These are phyloP conservation scores for Manis crassicaudata DNA, from an alignment of 2,797 vertebrate species.

Conservation along the genomic window DNA sequence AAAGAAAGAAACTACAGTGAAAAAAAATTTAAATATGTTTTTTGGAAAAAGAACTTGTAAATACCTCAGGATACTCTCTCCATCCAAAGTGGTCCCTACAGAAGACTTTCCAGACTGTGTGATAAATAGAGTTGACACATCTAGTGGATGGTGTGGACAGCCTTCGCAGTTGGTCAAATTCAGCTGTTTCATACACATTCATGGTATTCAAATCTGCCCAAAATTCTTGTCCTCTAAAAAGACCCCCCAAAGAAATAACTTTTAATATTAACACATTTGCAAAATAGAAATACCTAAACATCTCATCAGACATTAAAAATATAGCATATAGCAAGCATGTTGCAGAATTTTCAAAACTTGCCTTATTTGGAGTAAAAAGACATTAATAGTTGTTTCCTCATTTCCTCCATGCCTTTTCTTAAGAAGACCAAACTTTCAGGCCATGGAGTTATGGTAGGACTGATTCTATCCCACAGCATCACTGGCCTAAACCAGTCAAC, in stretches of 20 bases:
- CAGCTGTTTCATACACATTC: slow-evolving; percentile 91
- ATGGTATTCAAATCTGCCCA: slow-evolving; percentile 94
- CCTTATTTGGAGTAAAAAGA: slow-evolving; percentile 41
- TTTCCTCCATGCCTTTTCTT: background rate
- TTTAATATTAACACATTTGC: slow-evolving; percentile 22
- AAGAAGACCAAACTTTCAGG: slow-evolving; percentile 2
- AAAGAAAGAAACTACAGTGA: slow-evolving; percentile 11
- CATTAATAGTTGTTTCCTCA: background rate
- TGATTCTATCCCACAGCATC: background rate
- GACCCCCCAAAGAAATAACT: background rate
- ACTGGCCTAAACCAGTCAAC: background rate
- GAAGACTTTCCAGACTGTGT: slow-evolving; percentile 98
- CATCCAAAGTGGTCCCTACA: slow-evolving; percentile 99
- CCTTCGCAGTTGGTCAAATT: slow-evolving; percentile 95
- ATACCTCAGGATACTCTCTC: slow-evolving; percentile 99
- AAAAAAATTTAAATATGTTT: slow-evolving; percentile 13
- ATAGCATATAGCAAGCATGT: background rate
- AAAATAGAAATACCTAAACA: slow-evolving; percentile 56
- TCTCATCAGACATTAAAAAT: slow-evolving; percentile 31
- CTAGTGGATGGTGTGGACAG: slow-evolving; percentile 92
- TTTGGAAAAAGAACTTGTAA: background rate
- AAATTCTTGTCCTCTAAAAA: slow-evolving; percentile 93
- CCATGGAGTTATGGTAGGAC: background rate
- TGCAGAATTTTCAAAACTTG: slow-evolving; percentile 29
- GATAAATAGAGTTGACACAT: slow-evolving; percentile 90